Percentiles rank a stretch among this genome's conserved stretches.
Conservation (phyloP, 1,140 invertebrate genomes). For the Mactra quadrangularis region DNA sequence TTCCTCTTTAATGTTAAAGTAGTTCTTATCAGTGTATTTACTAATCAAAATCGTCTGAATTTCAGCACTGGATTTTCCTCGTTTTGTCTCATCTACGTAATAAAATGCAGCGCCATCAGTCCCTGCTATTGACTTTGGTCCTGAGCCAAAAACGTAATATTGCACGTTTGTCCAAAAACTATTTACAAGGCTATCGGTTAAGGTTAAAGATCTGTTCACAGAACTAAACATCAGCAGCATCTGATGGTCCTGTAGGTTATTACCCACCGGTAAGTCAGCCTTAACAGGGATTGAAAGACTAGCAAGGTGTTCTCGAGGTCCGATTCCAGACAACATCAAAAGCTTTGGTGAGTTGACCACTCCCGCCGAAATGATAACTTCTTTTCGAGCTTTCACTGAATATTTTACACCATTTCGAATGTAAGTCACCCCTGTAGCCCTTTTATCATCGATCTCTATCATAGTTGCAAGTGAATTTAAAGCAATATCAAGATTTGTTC, state of each 20-base stretch:
- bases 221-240: not conserved
- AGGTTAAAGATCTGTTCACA: not conserved
- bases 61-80: not conserved
- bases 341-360: constrained; percentile 93
- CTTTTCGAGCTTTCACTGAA: constrained; percentile 23
- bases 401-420: constrained; percentile 13
- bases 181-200: not conserved
- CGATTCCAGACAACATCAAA: constrained; percentile 94
- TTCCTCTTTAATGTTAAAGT: constrained; percentile 27
- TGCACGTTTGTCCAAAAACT: not conserved
- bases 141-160: constrained; percentile 7
- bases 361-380: constrained; percentile 86
- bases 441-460: constrained; percentile 6
- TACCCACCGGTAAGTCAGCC: constrained; percentile 10
- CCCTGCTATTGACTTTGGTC: not conserved
- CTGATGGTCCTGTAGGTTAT: constrained; percentile 15
- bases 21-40: not conserved
- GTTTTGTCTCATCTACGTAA: not conserved
- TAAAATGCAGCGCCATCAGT: constrained; percentile 20
- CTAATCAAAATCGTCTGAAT: constrained; percentile 16
- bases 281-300: constrained; percentile 1
- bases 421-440: constrained; percentile 6
- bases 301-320: constrained; percentile 85
- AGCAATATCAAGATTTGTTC: constrained; percentile 43
- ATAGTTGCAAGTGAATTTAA: constrained; percentile 26